These are phyloP conservation scores for Drosophila formosana DNA, from an alignment of 2,888 invertebrate genomes.

Conservation along the genomic window DNA sequence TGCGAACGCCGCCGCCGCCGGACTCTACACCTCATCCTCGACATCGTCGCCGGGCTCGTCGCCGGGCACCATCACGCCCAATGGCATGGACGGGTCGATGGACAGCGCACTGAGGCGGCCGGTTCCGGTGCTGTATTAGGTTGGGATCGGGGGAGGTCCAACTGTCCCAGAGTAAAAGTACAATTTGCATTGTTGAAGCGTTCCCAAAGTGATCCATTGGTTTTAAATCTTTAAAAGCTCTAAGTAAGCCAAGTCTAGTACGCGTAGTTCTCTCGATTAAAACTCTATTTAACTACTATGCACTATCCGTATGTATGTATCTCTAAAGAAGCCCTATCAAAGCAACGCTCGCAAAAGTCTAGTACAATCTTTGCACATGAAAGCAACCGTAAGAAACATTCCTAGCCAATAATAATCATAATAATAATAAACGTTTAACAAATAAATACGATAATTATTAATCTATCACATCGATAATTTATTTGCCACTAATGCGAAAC, in stretches of 20 bases:
- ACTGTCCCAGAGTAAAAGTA: constrained; percentile 74
- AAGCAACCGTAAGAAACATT: constrained; percentile 59
- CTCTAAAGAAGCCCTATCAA: constrained; percentile 29
- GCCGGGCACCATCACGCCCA: constrained; percentile 84
- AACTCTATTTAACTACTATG: constrained; percentile 25
- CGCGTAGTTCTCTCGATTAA: constrained; percentile 35
- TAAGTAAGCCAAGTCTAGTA: constrained; percentile 68
- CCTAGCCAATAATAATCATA: constrained; percentile 68
- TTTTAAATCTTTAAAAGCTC: constrained; percentile 78
- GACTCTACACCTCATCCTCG: constrained; percentile 85
- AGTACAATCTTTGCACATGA: constrained; percentile 68
- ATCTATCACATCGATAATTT: constrained; percentile 59
- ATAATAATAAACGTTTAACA: constrained; percentile 12
- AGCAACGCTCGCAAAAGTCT: constrained; percentile 64
- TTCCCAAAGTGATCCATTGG: constrained; percentile 79
- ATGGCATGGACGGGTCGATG: constrained; percentile 83
- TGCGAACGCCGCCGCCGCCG: constrained; percentile 82
- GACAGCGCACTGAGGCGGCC: constrained; percentile 84
- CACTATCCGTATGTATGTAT: neutral
- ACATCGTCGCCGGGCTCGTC: constrained; percentile 85
- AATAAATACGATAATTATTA: constrained; percentile 8
- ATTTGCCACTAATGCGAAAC: constrained; percentile 59
- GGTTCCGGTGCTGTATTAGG: constrained; percentile 85
- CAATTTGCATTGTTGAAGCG: constrained; percentile 75
- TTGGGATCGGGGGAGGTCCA: constrained; percentile 11